Evolutionary conservation across 1,140 invertebrate species (phyloP).

Genomic region (Panagrolaimus sp.): DNA sequence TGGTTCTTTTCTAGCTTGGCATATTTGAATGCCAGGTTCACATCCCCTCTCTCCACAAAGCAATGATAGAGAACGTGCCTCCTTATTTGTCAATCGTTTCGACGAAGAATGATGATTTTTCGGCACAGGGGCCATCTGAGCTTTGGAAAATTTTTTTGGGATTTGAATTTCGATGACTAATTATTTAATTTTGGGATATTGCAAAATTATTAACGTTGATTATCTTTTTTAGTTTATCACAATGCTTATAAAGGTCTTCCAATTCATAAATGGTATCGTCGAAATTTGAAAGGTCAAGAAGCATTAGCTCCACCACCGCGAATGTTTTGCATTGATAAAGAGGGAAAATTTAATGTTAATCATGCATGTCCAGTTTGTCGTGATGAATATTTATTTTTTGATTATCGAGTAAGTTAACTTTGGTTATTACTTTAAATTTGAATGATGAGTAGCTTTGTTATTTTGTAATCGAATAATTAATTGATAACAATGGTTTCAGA

Average conservation of each 20-base stretch:
- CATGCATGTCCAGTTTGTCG: slow-evolving; percentile 56
- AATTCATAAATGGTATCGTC: slow-evolving; percentile 52
- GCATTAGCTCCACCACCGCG: slow-evolving; percentile 50
- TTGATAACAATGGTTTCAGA: slow-evolving; percentile 40
- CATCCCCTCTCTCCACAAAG: too few relatives aligned
- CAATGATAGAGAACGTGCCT: too few relatives aligned
- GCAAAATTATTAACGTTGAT: too few relatives aligned
- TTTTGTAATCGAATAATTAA: neutral
- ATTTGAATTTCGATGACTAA: too few relatives aligned
- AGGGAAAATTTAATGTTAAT: slow-evolving; percentile 55
- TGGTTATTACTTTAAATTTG: slow-evolving; percentile 9
- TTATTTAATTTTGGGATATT: neutral
- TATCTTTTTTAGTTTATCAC: slow-evolving; percentile 47
- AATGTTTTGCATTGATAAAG: slow-evolving; percentile 56
- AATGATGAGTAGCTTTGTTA: neutral
- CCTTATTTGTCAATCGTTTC: too few relatives aligned
- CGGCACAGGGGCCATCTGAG: too few relatives aligned
- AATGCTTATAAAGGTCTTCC: slow-evolving; percentile 56
- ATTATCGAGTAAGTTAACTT: slow-evolving; percentile 48
- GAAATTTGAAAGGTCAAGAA: slow-evolving; percentile 48
- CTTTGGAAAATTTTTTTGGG: too few relatives aligned
- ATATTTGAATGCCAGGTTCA: too few relatives aligned
- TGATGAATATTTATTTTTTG: slow-evolving; percentile 58
- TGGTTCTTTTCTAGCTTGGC: too few relatives aligned
- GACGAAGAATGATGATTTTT: too few relatives aligned